Evolutionary conservation across 2,113 vertebrate species (phyloP).

Genomic region (Acinonyx jubatus): DNA sequence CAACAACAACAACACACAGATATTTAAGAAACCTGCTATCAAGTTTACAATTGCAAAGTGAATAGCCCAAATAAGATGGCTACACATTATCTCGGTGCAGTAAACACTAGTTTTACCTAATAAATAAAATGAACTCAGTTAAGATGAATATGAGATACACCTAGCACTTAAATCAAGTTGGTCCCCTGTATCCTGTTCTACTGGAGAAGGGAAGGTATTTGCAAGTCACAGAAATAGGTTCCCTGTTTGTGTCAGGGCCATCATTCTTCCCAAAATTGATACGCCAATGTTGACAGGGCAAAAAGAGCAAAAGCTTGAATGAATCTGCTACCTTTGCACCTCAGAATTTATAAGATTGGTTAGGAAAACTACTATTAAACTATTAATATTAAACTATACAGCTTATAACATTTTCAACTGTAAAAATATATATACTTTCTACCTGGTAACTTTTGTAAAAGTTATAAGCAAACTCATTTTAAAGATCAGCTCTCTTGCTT

Average conservation of each 20-base stretch:
- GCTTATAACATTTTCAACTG: neutral
- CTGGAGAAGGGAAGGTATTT: neutral
- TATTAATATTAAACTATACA: neutral
- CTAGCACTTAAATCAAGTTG: neutral
- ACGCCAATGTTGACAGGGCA: neutral
- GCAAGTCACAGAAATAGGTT: neutral
- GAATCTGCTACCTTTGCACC: neutral
- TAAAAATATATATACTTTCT: slow-evolving; percentile 11
- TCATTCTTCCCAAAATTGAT: neutral
- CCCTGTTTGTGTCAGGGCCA: neutral
- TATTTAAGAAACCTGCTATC: slow-evolving; percentile 58
- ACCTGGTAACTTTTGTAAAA: neutral
- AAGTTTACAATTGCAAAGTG: slow-evolving; percentile 51
- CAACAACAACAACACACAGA: slow-evolving; percentile 58
- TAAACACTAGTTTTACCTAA: neutral
- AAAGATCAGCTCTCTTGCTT: neutral
- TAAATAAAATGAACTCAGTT: slow-evolving; percentile 6
- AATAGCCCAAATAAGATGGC: slow-evolving; percentile 38
- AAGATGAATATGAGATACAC: neutral
- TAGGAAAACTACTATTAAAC: slow-evolving; percentile 4
- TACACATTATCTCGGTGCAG: slow-evolving; percentile 15
- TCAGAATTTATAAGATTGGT: neutral
- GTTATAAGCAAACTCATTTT: slow-evolving; percentile 49
- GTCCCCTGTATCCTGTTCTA: neutral
- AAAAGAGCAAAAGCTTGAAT: neutral